phyloP scores from a whole-genome alignment of 1,140 invertebrate genomes.

The Pogonomyrmex californicus region DNA sequence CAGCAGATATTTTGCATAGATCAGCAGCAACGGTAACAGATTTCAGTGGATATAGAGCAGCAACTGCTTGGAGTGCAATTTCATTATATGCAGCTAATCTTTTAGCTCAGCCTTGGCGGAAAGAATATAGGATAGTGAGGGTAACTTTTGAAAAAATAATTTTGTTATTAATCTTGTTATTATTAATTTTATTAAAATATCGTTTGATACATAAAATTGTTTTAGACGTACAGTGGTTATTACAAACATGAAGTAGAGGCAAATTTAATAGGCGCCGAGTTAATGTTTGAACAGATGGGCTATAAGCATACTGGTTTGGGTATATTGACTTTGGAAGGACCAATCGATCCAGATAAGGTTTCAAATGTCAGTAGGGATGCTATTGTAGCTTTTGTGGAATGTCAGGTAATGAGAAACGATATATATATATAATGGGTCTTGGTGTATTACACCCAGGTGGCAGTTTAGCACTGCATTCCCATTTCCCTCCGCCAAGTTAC shows the following conservation, averaged over 20 bases:
- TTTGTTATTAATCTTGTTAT: background rate
- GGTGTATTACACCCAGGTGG: no score
- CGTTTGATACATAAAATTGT: conserved; percentile 57
- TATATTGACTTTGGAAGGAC: conserved; percentile 89
- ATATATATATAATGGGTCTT: no score
- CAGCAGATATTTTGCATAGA: conserved; percentile 91
- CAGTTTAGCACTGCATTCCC: no score
- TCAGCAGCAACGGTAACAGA: conserved; percentile 90
- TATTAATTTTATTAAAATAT: background rate
- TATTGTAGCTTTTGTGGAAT: conserved; percentile 95
- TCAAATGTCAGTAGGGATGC: conserved; percentile 93
- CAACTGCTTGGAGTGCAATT: conserved; percentile 93
- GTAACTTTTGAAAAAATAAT: conserved; percentile 84
- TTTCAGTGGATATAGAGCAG: conserved; percentile 93
- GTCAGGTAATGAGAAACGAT: conserved; percentile 88
- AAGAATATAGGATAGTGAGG: conserved; percentile 93
- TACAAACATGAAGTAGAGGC: conserved; percentile 95
- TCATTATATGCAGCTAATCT: conserved; percentile 95
- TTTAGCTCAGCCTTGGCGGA: conserved; percentile 94
- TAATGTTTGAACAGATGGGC: conserved; percentile 93
- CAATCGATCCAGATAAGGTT: conserved; percentile 93
- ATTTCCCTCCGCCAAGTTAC: no score
- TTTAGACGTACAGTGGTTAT: conserved; percentile 94
- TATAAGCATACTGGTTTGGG: conserved; percentile 89
- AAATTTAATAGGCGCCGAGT: conserved; percentile 91